These are phyloP conservation scores for Prunella himalayana DNA, from an alignment of 2,113 vertebrate genomes.

Conservation along the genomic window DNA sequence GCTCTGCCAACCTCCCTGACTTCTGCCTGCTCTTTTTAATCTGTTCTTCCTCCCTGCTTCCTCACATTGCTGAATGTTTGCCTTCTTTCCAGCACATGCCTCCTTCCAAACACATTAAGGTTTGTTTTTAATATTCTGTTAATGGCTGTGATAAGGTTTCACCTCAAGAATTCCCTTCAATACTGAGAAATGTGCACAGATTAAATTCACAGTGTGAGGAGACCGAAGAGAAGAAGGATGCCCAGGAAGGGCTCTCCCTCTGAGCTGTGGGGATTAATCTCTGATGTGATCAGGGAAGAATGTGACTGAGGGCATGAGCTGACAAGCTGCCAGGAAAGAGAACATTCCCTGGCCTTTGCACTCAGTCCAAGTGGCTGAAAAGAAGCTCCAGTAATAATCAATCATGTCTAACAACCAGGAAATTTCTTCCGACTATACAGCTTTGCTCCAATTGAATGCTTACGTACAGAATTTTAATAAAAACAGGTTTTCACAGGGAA, in stretches of 20 bases:
- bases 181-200: fast-evolving
- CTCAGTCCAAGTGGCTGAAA: not conserved
- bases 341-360: not conserved
- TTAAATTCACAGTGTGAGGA: not conserved
- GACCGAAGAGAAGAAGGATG: not conserved
- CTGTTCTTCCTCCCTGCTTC: not conserved
- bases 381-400: not conserved
- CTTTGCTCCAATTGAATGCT: not conserved
- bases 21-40: not conserved
- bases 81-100: not conserved
- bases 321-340: not conserved
- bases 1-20: not conserved
- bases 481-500: not conserved
- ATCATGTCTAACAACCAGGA: not conserved
- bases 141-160: not conserved
- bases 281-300: not conserved
- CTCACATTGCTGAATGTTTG: not conserved
- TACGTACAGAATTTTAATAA: not conserved
- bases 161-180: not conserved
- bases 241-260: not conserved
- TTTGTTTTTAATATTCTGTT: not conserved
- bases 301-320: not conserved
- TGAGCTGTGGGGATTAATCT: not conserved
- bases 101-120: not conserved
- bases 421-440: not conserved